Evolutionary conservation across 2,797 vertebrate genomes (phyloP), one percentile per base, ranked within the genome.

Genomic region (Macropus fuliginosus): DNA sequence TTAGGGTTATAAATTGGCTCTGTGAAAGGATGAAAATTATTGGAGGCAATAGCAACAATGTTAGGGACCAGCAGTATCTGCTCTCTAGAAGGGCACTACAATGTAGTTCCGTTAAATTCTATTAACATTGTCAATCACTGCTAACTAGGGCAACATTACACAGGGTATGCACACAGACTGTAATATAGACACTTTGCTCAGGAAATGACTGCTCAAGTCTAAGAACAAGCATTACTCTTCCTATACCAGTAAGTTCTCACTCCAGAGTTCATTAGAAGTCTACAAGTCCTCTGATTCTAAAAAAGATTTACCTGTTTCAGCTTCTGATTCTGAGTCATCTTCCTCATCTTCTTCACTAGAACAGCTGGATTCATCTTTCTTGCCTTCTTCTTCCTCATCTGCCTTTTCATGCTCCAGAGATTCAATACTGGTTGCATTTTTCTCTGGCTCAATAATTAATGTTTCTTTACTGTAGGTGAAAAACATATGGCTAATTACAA

Each of bases 311-410:
- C 99, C 99, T 97, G 99, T 99, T 99, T 99, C 99, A 89, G 99
- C 99, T 98, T 99, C 99, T 0, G 99, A 99, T 98, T 99, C 99
- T 0, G 99, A 99, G 96, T 99, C 99, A 34, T 99, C 99, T 94
- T 99, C 99, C 6, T 99, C 99, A 52, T 99, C 99, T 96, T 99
- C 99, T 97, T 99, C 99, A 97, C 99, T 99, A 96, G 99, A 99
- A 97, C 99, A 99, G 98, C 99, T 99, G 0, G 99, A 99, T 96
- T 99, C 99, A 96, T 99, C 99, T 98, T 99, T 99, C 98, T 99
- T 99, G 56, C 99, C 99, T 97, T 99, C 99, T 94, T 99, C 99
- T 94, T 99, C 99, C 92, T 99, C 99, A 94, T 99, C 99, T 96
- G 98, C 99, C 97, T 99, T 99, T 98, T 99, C 99, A 1, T 99